Evolutionary conservation across 1,140 invertebrate species (phyloP).

Genomic region (Drosophila repletoides): DNA sequence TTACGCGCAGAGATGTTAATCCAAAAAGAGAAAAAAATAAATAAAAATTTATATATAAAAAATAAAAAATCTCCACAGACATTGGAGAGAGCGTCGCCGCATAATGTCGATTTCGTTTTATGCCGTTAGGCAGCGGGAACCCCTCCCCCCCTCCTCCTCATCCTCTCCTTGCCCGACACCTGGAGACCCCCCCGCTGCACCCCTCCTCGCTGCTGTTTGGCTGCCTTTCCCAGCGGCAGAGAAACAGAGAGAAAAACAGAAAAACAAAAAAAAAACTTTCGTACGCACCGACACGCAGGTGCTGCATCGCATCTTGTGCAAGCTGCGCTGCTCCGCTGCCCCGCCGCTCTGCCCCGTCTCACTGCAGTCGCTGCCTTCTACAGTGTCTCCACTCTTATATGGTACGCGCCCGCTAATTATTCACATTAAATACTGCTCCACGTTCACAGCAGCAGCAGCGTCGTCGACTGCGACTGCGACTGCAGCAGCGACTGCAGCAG

Average conservation of each 20-base stretch:
- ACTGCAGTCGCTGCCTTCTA: not conserved
- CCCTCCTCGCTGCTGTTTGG: conserved; percentile 6
- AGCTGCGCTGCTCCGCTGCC: not conserved
- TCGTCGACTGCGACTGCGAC: conserved; percentile 10
- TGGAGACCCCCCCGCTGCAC: not conserved
- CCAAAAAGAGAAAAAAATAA: conserved; percentile 31
- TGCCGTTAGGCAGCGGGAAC: conserved; percentile 61
- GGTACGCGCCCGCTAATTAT: conserved; percentile 80
- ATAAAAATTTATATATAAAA: not conserved
- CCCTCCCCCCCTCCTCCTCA: not conserved
- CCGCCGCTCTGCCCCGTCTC: not conserved
- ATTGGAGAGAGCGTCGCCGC: conserved; percentile 54
- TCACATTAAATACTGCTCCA: conserved; percentile 81
- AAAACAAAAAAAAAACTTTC: conserved; percentile 56
- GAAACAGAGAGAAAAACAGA: conserved; percentile 8
- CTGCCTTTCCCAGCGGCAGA: conserved; percentile 68
- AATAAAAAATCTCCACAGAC: conserved; percentile 14
- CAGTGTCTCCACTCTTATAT: conserved; percentile 51
- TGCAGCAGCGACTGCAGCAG: conserved; percentile 22
- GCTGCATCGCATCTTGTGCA: conserved; percentile 29
- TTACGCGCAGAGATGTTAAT: conserved; percentile 81
- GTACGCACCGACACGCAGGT: conserved; percentile 78
- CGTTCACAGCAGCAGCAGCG: conserved; percentile 21
- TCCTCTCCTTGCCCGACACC: not conserved
- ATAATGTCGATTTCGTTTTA: conserved; percentile 81